Percentiles rank a stretch among this genome's conserved stretches.
phyloP scores from a whole-genome alignment of 2,888 invertebrate species.

The Sialis lutaria region DNA sequence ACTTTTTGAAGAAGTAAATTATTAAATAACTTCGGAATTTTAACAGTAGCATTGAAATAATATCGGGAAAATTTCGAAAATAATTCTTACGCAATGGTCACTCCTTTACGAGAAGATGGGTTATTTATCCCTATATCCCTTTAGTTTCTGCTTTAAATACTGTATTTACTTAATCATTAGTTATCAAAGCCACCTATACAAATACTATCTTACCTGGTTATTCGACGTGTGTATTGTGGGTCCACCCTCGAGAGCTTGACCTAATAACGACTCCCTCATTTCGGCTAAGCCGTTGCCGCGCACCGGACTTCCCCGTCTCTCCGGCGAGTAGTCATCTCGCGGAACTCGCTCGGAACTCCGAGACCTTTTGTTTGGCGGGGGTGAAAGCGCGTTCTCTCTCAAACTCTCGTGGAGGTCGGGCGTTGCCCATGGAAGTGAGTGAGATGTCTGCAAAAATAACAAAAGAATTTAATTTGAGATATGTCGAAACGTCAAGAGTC shows the following conservation, averaged over 20 bases:
- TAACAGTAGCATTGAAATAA: too few species aligned
- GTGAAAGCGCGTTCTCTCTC: constrained; percentile 35
- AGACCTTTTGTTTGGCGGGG: constrained; percentile 51
- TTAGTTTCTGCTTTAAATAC: too few species aligned
- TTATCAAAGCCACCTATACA: too few species aligned
- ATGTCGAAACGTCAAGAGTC: too few species aligned
- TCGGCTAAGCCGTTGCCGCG: constrained; percentile 45
- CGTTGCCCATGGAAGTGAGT: constrained; percentile 44
- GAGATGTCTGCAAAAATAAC: constrained; percentile 30
- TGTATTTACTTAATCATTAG: too few species aligned
- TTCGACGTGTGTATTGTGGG: constrained; percentile 40
- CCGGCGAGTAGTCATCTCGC: constrained; percentile 20
- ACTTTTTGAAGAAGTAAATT: too few species aligned
- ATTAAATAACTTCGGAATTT: too few species aligned
- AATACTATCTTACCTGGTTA: constrained; percentile 4
- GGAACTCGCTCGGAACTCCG: constrained; percentile 42
- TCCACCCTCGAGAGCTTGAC: constrained; percentile 60
- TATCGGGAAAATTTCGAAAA: too few species aligned
- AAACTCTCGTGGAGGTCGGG: constrained; percentile 23
- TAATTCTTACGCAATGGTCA: too few species aligned
- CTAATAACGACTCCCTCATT: constrained; percentile 51
- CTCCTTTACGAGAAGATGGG: too few species aligned
- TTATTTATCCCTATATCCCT: too few species aligned
- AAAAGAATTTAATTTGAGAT: not conserved
- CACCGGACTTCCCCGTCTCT: constrained; percentile 37